Evolutionary conservation across 92 coral and sea anemone species (phyloP).

Genomic region (Plumapathes pennacea): DNA sequence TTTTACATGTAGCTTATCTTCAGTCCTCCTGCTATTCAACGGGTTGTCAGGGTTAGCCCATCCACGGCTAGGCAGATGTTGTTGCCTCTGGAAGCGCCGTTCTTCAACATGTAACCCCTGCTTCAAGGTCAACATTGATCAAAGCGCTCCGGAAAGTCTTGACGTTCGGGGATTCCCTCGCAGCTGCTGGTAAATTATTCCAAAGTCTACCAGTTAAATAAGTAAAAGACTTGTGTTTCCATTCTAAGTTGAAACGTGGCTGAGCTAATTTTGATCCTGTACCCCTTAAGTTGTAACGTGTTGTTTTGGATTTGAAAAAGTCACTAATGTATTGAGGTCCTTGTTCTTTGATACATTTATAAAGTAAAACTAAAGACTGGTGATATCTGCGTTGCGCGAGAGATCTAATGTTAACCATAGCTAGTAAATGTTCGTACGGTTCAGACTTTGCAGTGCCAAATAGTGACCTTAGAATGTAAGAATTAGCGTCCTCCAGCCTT

Average conservation of each 20-base stretch:
- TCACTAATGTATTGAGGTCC: constrained; percentile 26
- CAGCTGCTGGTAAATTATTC: constrained; percentile 7
- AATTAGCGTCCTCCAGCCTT: constrained; percentile 2
- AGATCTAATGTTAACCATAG: constrained; percentile 1
- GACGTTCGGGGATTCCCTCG: too few species aligned
- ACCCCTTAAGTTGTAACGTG: background rate
- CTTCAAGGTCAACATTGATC: too few species aligned
- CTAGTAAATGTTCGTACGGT: background rate
- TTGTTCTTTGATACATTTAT: constrained; percentile 7
- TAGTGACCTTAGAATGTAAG: constrained; percentile 1
- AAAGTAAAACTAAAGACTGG: background rate
- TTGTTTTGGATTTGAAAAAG: background rate
- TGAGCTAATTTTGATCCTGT: background rate
- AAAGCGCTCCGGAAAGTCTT: too few species aligned
- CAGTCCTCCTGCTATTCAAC: too few species aligned
- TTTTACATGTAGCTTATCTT: too few species aligned
- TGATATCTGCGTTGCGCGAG: constrained; percentile 10
- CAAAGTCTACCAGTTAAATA: constrained; percentile 2
- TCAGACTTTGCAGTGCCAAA: background rate
- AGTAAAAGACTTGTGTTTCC: background rate
- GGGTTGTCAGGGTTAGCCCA: too few species aligned
- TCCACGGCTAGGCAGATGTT: too few species aligned
- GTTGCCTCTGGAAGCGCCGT: too few species aligned
- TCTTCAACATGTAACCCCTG: too few species aligned
- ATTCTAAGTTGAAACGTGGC: constrained; percentile 7